These are phyloP conservation scores for Buceros bicornis DNA, from an alignment of 2,797 vertebrate genomes.

Conservation along the genomic window DNA sequence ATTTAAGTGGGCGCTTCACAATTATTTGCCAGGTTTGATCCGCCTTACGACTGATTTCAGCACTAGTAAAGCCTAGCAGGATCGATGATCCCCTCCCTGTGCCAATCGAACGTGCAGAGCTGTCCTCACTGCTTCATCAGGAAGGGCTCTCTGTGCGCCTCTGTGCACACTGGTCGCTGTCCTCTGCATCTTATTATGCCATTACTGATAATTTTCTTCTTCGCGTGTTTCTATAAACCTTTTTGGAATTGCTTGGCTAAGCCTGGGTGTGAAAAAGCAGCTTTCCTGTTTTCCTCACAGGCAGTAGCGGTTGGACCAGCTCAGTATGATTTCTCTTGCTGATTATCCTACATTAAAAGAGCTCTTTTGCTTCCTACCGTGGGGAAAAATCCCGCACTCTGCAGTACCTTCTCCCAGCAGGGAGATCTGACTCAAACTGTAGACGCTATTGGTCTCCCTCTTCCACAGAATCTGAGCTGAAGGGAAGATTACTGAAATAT, in stretches of 20 bases:
- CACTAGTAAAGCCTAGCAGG: neutral
- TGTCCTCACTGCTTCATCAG: neutral
- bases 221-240: neutral
- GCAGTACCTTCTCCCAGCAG: neutral
- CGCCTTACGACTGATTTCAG: neutral
- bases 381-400: neutral
- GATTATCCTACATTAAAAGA: neutral
- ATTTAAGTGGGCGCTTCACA: neutral
- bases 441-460: neutral
- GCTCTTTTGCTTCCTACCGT: neutral
- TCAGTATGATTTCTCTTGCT: neutral
- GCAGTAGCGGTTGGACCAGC: neutral
- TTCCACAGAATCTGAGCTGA: neutral
- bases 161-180: neutral
- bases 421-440: neutral
- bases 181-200: neutral
- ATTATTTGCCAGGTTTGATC: neutral
- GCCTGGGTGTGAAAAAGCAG: neutral
- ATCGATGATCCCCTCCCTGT: neutral
- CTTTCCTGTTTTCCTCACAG: neutral
- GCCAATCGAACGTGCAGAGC: neutral
- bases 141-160: neutral
- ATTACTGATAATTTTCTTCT: neutral
- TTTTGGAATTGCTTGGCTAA: neutral
- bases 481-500: neutral